Conservation (phyloP, 2,888 invertebrate genomes). For the Megamerina dolium region DNA sequence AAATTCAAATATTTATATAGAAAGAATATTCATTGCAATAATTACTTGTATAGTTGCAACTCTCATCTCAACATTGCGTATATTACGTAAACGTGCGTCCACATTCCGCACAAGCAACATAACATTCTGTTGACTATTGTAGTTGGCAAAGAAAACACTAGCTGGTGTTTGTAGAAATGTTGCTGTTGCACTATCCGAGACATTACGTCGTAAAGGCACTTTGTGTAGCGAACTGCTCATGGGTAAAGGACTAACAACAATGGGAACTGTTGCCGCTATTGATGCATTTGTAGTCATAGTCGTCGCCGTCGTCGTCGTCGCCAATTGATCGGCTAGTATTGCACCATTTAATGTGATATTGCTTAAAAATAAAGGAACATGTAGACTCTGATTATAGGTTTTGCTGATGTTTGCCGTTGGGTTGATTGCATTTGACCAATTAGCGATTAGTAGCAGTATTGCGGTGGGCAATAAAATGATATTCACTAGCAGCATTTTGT, state of each 20-base stretch:
- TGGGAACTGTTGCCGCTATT: slow-evolving; percentile 11
- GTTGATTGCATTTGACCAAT: too few relatives aligned
- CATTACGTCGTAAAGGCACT: slow-evolving; percentile 37
- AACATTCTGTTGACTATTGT: slow-evolving; percentile 38
- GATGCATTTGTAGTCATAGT: slow-evolving; percentile 10
- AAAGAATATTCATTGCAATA: not conserved
- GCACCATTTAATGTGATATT: slow-evolving; percentile 10
- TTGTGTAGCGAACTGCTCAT: slow-evolving; percentile 23
- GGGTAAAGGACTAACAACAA: not conserved
- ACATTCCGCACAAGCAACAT: slow-evolving; percentile 38
- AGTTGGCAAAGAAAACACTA: slow-evolving; percentile 32
- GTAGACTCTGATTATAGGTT: not conserved
- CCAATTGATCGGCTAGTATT: slow-evolving; percentile 17
- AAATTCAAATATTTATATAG: not conserved
- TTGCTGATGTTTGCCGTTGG: too few relatives aligned
- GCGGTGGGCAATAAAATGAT: too few relatives aligned
- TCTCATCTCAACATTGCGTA: slow-evolving; percentile 45
- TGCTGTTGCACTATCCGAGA: slow-evolving; percentile 6
- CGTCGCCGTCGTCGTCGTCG: slow-evolving; percentile 1
- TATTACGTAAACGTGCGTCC: slow-evolving; percentile 36
- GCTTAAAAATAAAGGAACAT: slow-evolving; percentile 32
- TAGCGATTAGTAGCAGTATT: too few relatives aligned
- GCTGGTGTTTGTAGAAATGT: slow-evolving; percentile 24
- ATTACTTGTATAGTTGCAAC: slow-evolving; percentile 45
- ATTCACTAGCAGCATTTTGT: too few relatives aligned